Evolutionary conservation across 2,888 invertebrate genomes (phyloP).

Genomic region (Fissipunctia ypsillon): DNA sequence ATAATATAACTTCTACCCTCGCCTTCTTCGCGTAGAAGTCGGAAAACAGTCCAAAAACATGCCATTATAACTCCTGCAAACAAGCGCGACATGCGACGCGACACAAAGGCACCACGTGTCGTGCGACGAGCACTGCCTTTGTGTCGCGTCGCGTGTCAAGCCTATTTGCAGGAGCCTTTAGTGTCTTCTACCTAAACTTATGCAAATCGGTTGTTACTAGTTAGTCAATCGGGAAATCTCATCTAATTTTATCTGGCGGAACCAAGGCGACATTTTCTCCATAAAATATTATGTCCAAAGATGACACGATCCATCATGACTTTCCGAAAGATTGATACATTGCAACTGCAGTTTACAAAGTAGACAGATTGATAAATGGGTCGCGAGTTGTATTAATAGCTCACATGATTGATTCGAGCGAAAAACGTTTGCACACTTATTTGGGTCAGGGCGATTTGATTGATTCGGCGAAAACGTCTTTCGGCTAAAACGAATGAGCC

Average conservation of each 20-base stretch:
- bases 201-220: background rate
- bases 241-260: background rate
- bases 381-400: constrained; percentile 38
- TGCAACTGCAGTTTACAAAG: constrained; percentile 27
- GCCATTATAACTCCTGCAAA: no score
- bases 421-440: constrained; percentile 45
- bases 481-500: constrained; percentile 17
- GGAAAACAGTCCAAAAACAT: background rate
- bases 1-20: no score
- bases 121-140: no score
- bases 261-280: background rate
- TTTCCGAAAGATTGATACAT: constrained; percentile 32
- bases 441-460: constrained; percentile 49
- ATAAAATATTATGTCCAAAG: background rate
- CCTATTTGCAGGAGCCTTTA: no score
- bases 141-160: no score
- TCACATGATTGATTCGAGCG: constrained; percentile 47
- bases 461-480: constrained; percentile 36
- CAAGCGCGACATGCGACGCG: no score
- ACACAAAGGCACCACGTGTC: no score
- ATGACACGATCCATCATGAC: constrained; percentile 26
- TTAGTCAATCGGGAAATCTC: background rate
- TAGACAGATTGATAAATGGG: constrained; percentile 47
- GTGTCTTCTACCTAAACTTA: no score
- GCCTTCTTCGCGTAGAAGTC: background rate